These are phyloP conservation scores for Rhinopithecus roxellana DNA, from an alignment of 2,113 vertebrate genomes.

Conservation along the genomic window DNA sequence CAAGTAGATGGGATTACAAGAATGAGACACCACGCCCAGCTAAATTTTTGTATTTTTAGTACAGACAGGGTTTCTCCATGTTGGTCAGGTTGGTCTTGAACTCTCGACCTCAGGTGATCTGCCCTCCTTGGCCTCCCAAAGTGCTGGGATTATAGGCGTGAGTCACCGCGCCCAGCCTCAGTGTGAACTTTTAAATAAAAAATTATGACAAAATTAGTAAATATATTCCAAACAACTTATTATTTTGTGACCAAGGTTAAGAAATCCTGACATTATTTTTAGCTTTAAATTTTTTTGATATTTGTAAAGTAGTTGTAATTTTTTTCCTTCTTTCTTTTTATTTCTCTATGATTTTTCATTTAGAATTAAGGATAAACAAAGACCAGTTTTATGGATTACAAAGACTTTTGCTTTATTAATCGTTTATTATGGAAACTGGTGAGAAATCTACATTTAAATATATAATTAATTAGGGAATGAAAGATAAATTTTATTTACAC, in stretches of 20 bases:
- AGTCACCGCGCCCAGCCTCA: neutral
- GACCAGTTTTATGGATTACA: neutral
- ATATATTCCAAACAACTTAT: neutral
- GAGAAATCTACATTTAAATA: neutral
- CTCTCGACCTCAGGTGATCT: too few relatives aligned
- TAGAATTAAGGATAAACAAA: neutral
- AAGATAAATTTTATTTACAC: neutral
- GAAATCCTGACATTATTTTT: neutral
- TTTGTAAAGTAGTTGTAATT: neutral
- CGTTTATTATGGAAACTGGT: neutral
- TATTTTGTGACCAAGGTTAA: neutral
- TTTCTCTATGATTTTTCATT: neutral
- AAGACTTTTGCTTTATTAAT: neutral
- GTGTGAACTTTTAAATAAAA: conserved; percentile 1
- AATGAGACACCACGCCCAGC: too few relatives aligned
- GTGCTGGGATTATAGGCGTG: too few relatives aligned
- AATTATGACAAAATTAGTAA: neutral
- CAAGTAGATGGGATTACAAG: too few relatives aligned
- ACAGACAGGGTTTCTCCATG: too few relatives aligned
- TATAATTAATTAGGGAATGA: neutral
- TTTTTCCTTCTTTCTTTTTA: neutral
- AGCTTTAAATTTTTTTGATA: neutral
- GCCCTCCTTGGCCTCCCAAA: too few relatives aligned
- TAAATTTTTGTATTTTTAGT: too few relatives aligned
- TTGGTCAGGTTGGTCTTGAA: too few relatives aligned